phyloP scores from a whole-genome alignment of 2,888 invertebrate species.

The Microdon myrmicae region DNA sequence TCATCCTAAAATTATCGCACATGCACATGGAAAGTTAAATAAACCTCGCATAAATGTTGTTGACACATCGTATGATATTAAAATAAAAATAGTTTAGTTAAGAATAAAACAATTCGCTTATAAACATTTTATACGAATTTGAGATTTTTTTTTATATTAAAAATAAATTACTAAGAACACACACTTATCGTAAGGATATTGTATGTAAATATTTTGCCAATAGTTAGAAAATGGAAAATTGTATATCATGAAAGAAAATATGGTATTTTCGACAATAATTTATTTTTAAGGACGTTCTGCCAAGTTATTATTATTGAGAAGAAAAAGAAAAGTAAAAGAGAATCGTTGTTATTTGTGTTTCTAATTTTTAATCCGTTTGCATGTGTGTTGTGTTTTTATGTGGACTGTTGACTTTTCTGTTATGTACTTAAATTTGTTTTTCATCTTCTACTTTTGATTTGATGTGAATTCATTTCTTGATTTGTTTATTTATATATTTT shows the following conservation, averaged over 20 bases:
- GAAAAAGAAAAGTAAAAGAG: neutral
- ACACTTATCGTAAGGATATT: conserved; percentile 16
- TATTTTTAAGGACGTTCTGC: too few species aligned
- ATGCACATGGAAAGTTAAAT: conserved; percentile 63
- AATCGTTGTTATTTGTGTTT: conserved; percentile 14
- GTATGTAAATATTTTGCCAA: conserved; percentile 15
- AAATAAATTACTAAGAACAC: conserved; percentile 12
- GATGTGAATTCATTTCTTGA: conserved; percentile 33
- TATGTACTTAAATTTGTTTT: conserved; percentile 20
- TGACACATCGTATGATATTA: conserved; percentile 65
- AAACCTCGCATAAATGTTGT: conserved; percentile 61
- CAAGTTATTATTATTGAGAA: conserved; percentile 1
- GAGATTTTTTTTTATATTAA: conserved; percentile 37
- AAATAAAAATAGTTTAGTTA: conserved; percentile 66
- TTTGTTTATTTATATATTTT: conserved; percentile 39
- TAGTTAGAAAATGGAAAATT: neutral
- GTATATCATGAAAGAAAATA: neutral
- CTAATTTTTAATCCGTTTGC: conserved; percentile 31
- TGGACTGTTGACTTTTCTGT: conserved; percentile 1
- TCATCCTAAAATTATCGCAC: conserved; percentile 64
- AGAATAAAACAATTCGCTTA: conserved; percentile 1
- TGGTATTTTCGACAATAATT: conserved; percentile 13
- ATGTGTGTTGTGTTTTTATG: conserved; percentile 37
- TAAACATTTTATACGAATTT: conserved; percentile 28
- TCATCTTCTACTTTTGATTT: conserved; percentile 44